Evolutionary conservation across 2,888 invertebrate genomes (phyloP), one percentile per base, ranked within the genome.

Genomic region (Meloe dianella): DNA sequence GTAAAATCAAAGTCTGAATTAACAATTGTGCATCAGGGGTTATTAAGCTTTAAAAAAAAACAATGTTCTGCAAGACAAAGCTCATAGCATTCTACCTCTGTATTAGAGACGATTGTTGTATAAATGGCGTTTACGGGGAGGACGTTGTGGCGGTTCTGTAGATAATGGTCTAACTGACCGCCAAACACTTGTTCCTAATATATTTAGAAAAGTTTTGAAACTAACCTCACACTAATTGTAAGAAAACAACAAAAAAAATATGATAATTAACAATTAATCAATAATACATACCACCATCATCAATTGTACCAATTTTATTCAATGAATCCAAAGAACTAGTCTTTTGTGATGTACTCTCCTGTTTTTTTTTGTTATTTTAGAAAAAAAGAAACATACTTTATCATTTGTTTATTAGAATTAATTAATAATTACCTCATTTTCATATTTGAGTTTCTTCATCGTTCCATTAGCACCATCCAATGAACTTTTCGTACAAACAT

Each of bases 151-250:
- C 85, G 85, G 86, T 85, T 75, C 72, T 57, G 71, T 78, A 64
- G 68, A 32, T 72, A 73, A 88, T 83, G 84, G 87, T 85, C 84
- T 86, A 82, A 89, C 89, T 84, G 80, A 86, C 86, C 86, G 86
- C 88, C 86, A 84, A 75, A 83, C 84, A 75, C 81, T 78, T 47
- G 47, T 75, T 74, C 80, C 80, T 82, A 79, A 74, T 70, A 71
- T 70, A 64, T 65, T 60, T 56, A 72, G 59, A 61, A 64, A 64
- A 58, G 41, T n/a, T 60, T 29, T 54, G 32, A 64, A 58, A 60
- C 63, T 22, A 24, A 38, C 54, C 29, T 35, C 41, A n/a, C 14
- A 38, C 66, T 47, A 60, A 61, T 38, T 38, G 12, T 38, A 32
- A 47, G n/a, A 20, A 14, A 20, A 20, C 17, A 62, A 62, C n/a